Conservation (phyloP, 23 tunicate genomes). For the Trididemnum clinides region DNA sequence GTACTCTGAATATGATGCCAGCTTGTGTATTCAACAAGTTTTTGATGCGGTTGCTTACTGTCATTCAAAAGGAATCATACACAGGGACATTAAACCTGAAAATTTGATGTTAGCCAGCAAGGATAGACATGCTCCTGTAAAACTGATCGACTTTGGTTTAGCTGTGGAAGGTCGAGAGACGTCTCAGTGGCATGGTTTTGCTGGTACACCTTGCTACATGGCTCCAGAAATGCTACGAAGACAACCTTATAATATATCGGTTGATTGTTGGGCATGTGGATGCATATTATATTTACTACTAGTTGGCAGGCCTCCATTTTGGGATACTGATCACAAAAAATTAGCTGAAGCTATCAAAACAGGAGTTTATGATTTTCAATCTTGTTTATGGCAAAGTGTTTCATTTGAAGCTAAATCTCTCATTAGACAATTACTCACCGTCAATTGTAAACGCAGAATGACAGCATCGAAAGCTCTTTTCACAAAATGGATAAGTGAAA, state of each 20-base stretch:
- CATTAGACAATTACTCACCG: background rate
- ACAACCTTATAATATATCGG: background rate
- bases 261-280: constrained; percentile 18
- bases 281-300: constrained; percentile 10
- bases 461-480: background rate
- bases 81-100: constrained; percentile 41
- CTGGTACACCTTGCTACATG: constrained; percentile 25
- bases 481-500: background rate
- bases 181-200: constrained; percentile 6
- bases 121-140: background rate
- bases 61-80: constrained; percentile 54
- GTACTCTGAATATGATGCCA: constrained; percentile 54
- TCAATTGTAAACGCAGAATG: background rate
- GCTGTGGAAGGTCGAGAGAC: constrained; percentile 13
- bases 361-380: constrained; percentile 11
- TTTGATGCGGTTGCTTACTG: constrained; percentile 52
- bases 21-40: constrained; percentile 52
- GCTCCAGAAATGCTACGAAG: constrained; percentile 2
- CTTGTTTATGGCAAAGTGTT: background rate
- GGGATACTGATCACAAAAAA: background rate
- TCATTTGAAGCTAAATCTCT: background rate
- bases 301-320: constrained; percentile 8
- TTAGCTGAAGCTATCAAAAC: background rate
- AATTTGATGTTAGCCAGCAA: background rate
- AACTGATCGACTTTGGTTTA: constrained; percentile 16